Evolutionary conservation across 1,140 invertebrate genomes (phyloP).

Genomic region (Anadara kagoshimensis): DNA sequence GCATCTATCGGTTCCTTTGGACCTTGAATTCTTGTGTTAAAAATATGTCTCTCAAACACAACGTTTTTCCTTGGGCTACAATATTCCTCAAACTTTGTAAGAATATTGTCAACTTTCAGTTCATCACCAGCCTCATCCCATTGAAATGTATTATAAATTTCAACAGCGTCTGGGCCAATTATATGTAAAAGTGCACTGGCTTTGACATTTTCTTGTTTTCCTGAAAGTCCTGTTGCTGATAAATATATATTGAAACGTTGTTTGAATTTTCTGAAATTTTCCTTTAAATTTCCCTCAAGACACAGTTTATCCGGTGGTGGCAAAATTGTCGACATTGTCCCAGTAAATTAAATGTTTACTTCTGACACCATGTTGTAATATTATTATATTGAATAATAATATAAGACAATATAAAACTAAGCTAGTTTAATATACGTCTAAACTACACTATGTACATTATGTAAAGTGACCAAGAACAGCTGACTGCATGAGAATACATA

Average conservation of each 20-base stretch:
- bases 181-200: slow-evolving; percentile 7
- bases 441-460: no score
- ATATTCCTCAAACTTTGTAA: slow-evolving; percentile 38
- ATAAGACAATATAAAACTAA: no score
- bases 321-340: slow-evolving; percentile 2
- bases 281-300: slow-evolving; percentile 14
- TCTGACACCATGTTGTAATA: slow-evolving; percentile 14
- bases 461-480: no score
- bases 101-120: slow-evolving; percentile 2
- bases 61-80: slow-evolving; percentile 32
- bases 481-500: no score
- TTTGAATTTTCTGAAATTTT: slow-evolving; percentile 12
- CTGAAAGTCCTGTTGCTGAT: not conserved
- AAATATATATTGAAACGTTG: slow-evolving; percentile 17
- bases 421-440: no score
- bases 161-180: slow-evolving; percentile 18
- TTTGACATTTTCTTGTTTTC: slow-evolving; percentile 13
- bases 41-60: slow-evolving; percentile 17
- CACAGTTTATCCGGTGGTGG: slow-evolving; percentile 2
- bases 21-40: slow-evolving; percentile 29
- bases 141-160: slow-evolving; percentile 24
- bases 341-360: no score
- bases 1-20: slow-evolving; percentile 27
- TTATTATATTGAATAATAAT: not conserved
- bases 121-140: slow-evolving; percentile 19